A percentile compares a stretch with the other conserved stretches of the same genome.
These are phyloP conservation scores for Alfaro cultratus DNA, from an alignment of 2,797 vertebrate genomes.

Conservation along the genomic window DNA sequence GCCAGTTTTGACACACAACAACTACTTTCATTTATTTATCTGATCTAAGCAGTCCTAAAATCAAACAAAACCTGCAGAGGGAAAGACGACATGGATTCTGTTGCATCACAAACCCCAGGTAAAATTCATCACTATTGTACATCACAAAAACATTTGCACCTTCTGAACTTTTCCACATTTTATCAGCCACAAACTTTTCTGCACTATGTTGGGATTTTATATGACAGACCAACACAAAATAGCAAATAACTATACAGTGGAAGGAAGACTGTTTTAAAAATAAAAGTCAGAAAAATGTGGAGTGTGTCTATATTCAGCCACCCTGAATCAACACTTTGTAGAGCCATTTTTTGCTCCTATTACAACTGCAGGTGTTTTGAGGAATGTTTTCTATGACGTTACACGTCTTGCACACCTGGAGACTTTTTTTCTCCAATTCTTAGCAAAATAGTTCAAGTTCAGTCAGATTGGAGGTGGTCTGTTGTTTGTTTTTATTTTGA, in stretches of 20 bases:
- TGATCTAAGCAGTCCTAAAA: slow-evolving; percentile 19
- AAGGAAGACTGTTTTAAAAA: neutral
- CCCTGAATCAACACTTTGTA: neutral
- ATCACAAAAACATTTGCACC: neutral
- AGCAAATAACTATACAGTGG: neutral
- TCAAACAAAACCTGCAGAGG: neutral
- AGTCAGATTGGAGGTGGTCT: neutral
- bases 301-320: neutral
- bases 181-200: neutral
- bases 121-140: slow-evolving; percentile 20
- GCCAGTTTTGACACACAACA: slow-evolving; percentile 11
- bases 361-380: neutral
- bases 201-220: neutral
- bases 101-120: slow-evolving; percentile 7
- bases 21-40: slow-evolving; percentile 36
- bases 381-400: too few relatives aligned
- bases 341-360: neutral
- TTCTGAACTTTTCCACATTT: neutral
- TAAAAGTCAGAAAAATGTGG: neutral
- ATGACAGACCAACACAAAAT: neutral
- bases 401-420: neutral
- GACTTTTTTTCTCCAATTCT: too few relatives aligned
- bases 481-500: neutral
- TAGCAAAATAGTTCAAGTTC: neutral
- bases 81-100: slow-evolving; percentile 8